These are phyloP conservation scores for Calcarius lapponicus DNA, from an alignment of 2,797 vertebrate species.

Conservation along the genomic window DNA sequence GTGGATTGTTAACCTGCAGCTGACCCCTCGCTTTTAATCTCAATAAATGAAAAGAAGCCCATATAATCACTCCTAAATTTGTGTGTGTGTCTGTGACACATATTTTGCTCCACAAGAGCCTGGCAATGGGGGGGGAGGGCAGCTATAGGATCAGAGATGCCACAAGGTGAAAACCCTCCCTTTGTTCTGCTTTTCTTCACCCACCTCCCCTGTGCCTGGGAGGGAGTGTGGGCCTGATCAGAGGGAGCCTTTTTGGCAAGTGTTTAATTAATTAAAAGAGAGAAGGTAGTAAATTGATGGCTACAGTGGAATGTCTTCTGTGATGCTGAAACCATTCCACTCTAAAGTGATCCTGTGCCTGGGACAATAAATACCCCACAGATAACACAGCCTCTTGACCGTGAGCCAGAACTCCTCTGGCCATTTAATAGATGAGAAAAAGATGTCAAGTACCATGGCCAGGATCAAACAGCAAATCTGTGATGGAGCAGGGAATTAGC, in stretches of 20 bases:
- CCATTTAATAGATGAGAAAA: neutral
- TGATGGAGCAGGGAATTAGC: neutral
- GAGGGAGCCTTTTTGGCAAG: neutral
- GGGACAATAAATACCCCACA: neutral
- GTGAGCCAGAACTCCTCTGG: constrained; percentile 3
- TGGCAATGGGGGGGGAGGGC: neutral
- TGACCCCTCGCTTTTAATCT: neutral
- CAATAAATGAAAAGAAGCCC: neutral
- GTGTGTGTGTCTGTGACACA: accelerated
- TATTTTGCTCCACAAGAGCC: neutral
- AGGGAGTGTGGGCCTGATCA: neutral
- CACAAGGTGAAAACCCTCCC: neutral
- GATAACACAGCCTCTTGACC: neutral
- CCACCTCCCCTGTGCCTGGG: neutral
- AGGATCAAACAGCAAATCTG: neutral
- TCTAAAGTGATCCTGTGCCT: neutral
- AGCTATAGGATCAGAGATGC: neutral
- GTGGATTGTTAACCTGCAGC: constrained; percentile 13
- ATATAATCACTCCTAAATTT: neutral
- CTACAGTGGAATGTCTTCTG: neutral
- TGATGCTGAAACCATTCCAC: neutral
- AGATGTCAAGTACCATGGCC: neutral
- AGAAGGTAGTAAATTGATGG: neutral
- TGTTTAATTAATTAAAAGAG: constrained; percentile 10
- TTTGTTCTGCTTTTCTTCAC: neutral